These are phyloP conservation scores for Neotoma lepida DNA, from an alignment of 2,113 vertebrate genomes.

Conservation along the genomic window DNA sequence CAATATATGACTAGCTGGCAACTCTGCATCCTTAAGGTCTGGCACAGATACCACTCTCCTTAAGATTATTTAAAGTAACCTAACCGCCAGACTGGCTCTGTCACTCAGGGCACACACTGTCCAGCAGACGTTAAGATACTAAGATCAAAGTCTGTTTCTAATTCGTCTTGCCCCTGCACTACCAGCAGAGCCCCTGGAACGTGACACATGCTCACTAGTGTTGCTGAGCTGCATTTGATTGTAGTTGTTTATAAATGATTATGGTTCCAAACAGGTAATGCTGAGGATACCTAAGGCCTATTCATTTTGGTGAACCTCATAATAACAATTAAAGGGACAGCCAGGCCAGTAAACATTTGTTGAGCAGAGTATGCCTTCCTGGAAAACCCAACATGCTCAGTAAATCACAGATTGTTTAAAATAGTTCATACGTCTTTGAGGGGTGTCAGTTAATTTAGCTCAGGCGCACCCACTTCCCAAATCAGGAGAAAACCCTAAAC, in stretches of 20 bases:
- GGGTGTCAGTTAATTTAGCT: not conserved
- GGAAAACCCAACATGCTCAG: not conserved
- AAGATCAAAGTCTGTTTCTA: not conserved
- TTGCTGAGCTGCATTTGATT: not conserved
- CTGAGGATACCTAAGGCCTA: not conserved
- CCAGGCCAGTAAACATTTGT: not conserved
- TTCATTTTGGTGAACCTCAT: not conserved
- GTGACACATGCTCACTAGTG: not conserved
- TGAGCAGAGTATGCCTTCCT: not conserved
- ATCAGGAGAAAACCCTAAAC: not conserved
- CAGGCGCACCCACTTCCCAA: not conserved
- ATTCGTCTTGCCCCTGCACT: not conserved
- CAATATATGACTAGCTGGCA: conserved; percentile 1
- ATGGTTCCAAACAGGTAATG: not conserved
- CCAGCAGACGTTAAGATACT: not conserved
- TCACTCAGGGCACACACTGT: not conserved
- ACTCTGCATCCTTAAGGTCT: not conserved
- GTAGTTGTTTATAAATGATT: not conserved
- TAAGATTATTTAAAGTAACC: not conserved
- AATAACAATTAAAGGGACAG: not conserved
- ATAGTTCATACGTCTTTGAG: not conserved
- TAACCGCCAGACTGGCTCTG: not conserved
- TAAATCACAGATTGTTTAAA: conserved; percentile 22
- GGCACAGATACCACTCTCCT: not conserved
- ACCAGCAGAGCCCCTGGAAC: not conserved